Evolutionary conservation across 2,888 invertebrate species (phyloP).

Genomic region (Amaurobius ferox): DNA sequence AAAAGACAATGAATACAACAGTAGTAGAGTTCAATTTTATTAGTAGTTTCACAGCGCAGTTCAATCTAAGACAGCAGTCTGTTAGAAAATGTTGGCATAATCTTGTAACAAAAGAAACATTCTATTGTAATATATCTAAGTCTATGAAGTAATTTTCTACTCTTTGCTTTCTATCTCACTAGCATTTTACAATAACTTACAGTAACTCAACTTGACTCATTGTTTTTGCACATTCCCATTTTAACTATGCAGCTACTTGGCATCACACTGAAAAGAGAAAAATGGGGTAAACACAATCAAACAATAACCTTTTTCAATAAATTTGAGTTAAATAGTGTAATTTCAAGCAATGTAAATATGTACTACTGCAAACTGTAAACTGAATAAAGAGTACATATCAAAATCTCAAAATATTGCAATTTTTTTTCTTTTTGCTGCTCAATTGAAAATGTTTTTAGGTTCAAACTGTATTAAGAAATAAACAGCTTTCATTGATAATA

Average conservation of each 20-base stretch:
- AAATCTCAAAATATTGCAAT: no score
- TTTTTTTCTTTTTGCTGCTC: no score
- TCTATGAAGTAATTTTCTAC: constrained; percentile 50
- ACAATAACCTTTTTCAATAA: no score
- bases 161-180: constrained; percentile 32
- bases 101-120: constrained; percentile 62
- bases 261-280: constrained; percentile 46
- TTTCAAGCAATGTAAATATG: no score
- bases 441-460: no score
- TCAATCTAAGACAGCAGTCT: constrained; percentile 58
- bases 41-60: constrained; percentile 26
- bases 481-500: no score
- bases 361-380: no score
- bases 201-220: constrained; percentile 37
- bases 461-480: no score
- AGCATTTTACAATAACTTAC: constrained; percentile 58
- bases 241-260: constrained; percentile 45
- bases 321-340: no score
- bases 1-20: constrained; percentile 5
- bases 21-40: constrained; percentile 24
- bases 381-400: no score
- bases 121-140: constrained; percentile 55
- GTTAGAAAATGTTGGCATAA: constrained; percentile 57
- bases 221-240: constrained; percentile 60
- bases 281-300: not conserved